Conservation (phyloP, 1,140 invertebrate genomes). For the Zaprionus gabonicus region DNA sequence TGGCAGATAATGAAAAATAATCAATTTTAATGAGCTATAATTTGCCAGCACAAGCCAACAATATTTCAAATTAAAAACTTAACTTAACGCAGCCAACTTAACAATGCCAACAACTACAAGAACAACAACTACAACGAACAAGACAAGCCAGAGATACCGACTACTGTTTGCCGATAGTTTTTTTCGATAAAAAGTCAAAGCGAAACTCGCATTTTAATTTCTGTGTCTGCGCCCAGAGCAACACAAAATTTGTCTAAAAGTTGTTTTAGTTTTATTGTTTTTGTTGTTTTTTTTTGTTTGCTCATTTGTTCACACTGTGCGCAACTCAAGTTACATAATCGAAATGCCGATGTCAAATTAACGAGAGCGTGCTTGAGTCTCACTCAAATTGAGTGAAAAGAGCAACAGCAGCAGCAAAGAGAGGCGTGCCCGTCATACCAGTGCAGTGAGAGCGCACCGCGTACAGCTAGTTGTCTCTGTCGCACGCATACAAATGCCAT, state of each 20-base stretch:
- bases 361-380: conserved; percentile 32
- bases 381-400: conserved; percentile 48
- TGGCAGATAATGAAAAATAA: conserved; percentile 65
- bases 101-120: conserved; percentile 23
- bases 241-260: conserved; percentile 19
- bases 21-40: conserved; percentile 77
- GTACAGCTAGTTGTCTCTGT: conserved; percentile 28
- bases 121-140: not conserved
- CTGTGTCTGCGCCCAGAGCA: not conserved
- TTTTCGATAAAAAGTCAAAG: conserved; percentile 50
- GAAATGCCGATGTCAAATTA: conserved; percentile 42
- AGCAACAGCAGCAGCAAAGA: conserved; percentile 19
- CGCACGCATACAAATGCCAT: conserved; percentile 2
- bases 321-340: conserved; percentile 69
- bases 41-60: conserved; percentile 69
- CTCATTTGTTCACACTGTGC: not conserved
- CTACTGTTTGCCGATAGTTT: conserved; percentile 35
- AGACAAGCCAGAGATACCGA: conserved; percentile 3
- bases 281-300: conserved; percentile 25
- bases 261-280: not conserved
- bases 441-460: not conserved
- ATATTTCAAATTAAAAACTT: conserved; percentile 63
- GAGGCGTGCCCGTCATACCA: conserved; percentile 47
- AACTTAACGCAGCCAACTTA: conserved; percentile 50
- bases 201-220: conserved; percentile 50